phyloP scores from a whole-genome alignment of 2,888 invertebrate genomes.

The Eurois occulta region DNA sequence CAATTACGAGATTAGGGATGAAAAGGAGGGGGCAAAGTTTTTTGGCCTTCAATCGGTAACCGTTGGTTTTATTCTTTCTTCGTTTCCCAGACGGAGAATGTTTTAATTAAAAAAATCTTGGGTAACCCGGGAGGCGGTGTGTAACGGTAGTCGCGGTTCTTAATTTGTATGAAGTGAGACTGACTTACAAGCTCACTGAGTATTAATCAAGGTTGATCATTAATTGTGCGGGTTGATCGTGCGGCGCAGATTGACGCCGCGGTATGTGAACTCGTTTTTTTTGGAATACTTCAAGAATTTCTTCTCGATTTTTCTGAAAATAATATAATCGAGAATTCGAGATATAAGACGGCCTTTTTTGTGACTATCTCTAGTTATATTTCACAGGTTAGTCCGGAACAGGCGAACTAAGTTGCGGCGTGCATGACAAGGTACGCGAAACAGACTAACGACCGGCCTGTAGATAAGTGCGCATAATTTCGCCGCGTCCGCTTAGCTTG shows the following conservation, averaged over 20 bases:
- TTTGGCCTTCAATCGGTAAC: conserved; percentile 77
- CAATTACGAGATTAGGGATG: conserved; percentile 88
- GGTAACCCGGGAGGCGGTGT: conserved; percentile 65
- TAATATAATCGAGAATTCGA: conserved; percentile 26
- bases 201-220: conserved; percentile 76
- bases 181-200: conserved; percentile 68
- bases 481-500: conserved; percentile 83
- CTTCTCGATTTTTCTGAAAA: conserved; percentile 19
- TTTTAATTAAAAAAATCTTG: conserved; percentile 82
- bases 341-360: background rate
- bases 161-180: conserved; percentile 72
- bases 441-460: conserved; percentile 80
- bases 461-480: conserved; percentile 87
- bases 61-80: conserved; percentile 78
- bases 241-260: conserved; percentile 57
- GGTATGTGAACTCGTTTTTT: conserved; percentile 53
- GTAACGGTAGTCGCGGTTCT: conserved; percentile 71
- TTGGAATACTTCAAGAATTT: conserved; percentile 31
- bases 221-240: conserved; percentile 67
- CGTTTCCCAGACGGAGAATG: conserved; percentile 76
- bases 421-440: conserved; percentile 80
- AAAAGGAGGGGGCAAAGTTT: conserved; percentile 78
- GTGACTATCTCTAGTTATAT: background rate
- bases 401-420: conserved; percentile 60
- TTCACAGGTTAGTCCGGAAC: conserved; percentile 51